Evolutionary conservation across 2,113 vertebrate species (phyloP), one percentile per base, ranked within the genome.

Genomic region (Hylia prasina): DNA sequence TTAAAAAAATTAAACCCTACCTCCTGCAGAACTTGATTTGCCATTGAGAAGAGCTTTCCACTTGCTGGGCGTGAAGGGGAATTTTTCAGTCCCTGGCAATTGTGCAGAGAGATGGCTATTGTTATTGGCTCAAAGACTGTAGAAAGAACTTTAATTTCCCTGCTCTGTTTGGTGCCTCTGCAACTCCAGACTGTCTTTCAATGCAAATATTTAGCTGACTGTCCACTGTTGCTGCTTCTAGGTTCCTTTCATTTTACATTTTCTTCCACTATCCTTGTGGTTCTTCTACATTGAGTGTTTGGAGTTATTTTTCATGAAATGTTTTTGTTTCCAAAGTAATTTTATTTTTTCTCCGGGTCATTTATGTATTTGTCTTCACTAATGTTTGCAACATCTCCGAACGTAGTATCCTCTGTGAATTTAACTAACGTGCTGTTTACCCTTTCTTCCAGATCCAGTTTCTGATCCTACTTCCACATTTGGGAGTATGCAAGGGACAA

Each of bases 371-470:
- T 97, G 91, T 93, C 89, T 89, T 93, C 92, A 66, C 92, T 96
- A 96, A 96, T 97, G 95, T 96, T 97, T 97, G 89, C 87, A 97
- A 80, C 94, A 25, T 94, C 91, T 94, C 95, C 90, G 0, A 91
- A 86, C 73, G 7, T 45, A 96, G 83, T 96, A 54, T 93, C 95
- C 88, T 96, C 92, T 97, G 93, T 97, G 90, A 95, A 96, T 97
- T 94, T 96, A 77, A 97, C 97, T 97, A 97, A 97, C 90, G 56
- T 96, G 94, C 96, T 97, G 97, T 97, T 97, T 97, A 97, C 97
- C 97, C 97, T 97, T 97, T 97, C 89, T 97, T 97, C 97, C 97
- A 97, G 97, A 97, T 97, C 97, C 97, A 96, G 97, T 97, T 97
- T 97, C 96, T 97, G 97, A 96, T 97, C 95, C 97, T 97, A 97